Conservation (phyloP, 2,888 invertebrate species). For the Apodemia hepburni region DNA sequence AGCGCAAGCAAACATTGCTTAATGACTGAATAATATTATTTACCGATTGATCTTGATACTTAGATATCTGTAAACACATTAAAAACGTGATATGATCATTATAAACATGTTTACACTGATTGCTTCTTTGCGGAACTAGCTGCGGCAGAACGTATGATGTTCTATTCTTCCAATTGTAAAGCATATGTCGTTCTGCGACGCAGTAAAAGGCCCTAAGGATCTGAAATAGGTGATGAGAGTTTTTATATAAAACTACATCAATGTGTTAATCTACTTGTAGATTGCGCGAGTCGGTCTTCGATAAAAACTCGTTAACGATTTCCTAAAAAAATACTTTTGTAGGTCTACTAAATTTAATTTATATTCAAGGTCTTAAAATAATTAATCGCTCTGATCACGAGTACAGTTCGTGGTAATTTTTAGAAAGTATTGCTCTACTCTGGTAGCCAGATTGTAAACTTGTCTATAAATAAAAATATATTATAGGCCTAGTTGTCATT, state of each 20-base stretch:
- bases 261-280: too few species aligned
- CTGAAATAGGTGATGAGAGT: too few species aligned
- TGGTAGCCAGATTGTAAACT: not conserved
- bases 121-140: too few species aligned
- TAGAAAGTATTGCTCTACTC: conserved; percentile 2
- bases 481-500: too few species aligned
- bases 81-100: not conserved
- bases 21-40: conserved; percentile 3
- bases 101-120: not conserved
- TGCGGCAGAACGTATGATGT: too few species aligned
- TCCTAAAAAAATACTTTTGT: too few species aligned
- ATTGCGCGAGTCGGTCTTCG: too few species aligned
- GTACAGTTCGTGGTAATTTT: not conserved
- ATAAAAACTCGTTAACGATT: too few species aligned
- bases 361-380: conserved; percentile 7
- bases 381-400: conserved; percentile 7
- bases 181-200: too few species aligned
- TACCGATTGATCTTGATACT: not conserved
- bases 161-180: too few species aligned
- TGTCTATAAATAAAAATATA: not conserved
- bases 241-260: too few species aligned
- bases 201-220: too few species aligned
- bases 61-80: not conserved
- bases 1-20: not conserved
- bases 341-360: not conserved